Evolutionary conservation across 2,797 vertebrate genomes (phyloP), one percentile per base, ranked within the genome.

Genomic region (Crenuchus spilurus): DNA sequence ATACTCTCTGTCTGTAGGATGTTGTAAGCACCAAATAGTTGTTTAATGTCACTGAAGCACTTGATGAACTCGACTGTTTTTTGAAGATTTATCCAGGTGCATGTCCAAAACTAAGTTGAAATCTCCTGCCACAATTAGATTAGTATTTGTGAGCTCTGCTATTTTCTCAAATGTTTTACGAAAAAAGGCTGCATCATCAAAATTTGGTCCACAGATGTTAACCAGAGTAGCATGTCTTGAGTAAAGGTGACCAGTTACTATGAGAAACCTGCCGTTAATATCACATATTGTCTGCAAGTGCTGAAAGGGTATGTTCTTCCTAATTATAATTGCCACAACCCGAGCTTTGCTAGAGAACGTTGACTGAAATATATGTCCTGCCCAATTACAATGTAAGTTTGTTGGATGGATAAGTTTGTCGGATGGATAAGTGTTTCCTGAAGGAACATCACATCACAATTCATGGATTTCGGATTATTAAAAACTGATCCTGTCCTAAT

Each of bases 371-470:
- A 65, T 35, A 48, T 65, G 62, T 8, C 42, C 42, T n/a, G 18
- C 42, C 62, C 60, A 63, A 4, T 18, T 42, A 26, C 60, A 63
- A 26, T n/a, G 7, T 4, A 44, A 37, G 5, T 16, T 22, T 3
- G 39, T 44, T 41, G 28, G 22, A 24, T 16, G 16, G 1, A 18
- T 16, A 14, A 37, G 61, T 11, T 37, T 66, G n/a, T n/a, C n/a
- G n/a, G n/a, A n/a, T n/a, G n/a, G 30, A 65, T 66, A 31, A 46
- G 63, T 1, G 44, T 66, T 20, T 49, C 24, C 26, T 64, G 42
- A n/a, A 65, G 35, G 28, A 48, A 31, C 5, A 65, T 65, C 2
- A 65, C 26, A 31, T 49, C 42, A 13, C n/a, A 44, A 3, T 4
- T 10, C 41, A 44, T 8, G 26, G 35, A 39, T 61, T 61, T 61